A percentile compares a stretch with the other conserved stretches of the same genome.
Conservation (phyloP, 2,888 invertebrate species). For the Sipunculus nudus region DNA sequence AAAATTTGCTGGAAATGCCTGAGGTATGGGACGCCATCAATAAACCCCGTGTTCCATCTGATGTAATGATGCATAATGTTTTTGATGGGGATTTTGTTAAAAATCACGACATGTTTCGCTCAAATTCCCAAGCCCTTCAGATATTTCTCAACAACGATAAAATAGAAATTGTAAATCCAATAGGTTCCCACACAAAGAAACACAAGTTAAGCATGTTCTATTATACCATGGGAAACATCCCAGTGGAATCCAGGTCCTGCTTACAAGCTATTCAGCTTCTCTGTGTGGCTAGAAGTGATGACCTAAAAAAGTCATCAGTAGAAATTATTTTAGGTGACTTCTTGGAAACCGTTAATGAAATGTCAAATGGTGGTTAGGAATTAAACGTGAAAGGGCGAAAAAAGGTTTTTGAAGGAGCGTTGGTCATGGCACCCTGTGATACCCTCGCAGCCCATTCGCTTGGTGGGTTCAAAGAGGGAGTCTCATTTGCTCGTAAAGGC, state of each 20-base stretch:
- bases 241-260: conserved; percentile 11
- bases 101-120: conserved; percentile 9
- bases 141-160: conserved; percentile 26
- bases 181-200: conserved; percentile 26
- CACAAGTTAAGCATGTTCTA: conserved; percentile 26
- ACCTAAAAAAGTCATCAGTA: not conserved
- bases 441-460: conserved; percentile 10
- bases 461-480: conserved; percentile 11
- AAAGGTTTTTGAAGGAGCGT: not conserved
- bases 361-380: not conserved
- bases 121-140: conserved; percentile 19
- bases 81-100: conserved; percentile 19
- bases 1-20: conserved; percentile 12
- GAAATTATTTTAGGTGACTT: not conserved
- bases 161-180: conserved; percentile 30
- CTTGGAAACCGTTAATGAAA: not conserved
- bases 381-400: not conserved
- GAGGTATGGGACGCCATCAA: conserved; percentile 18
- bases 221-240: conserved; percentile 17
- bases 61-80: conserved; percentile 18
- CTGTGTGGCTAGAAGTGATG: not conserved
- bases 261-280: conserved; percentile 12
- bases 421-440: not conserved
- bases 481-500: conserved; percentile 4
- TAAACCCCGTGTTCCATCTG: conserved; percentile 5